Base-by-base conservation (phyloP, 2,113 vertebrate genomes). In the Stigmatopora nigra region DNA sequence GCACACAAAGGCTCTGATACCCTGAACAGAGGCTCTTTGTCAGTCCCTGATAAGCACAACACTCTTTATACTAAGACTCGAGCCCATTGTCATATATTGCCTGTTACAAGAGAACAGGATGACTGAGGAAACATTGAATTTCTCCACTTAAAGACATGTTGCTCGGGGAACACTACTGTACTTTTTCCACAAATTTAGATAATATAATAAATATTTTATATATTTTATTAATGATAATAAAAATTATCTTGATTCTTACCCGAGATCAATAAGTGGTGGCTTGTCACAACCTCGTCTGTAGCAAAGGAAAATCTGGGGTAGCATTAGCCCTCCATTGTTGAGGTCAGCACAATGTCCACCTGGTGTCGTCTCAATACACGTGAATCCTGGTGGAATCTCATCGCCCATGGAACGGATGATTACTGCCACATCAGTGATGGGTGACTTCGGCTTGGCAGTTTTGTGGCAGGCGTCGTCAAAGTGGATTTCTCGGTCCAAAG, bases 361-460 rank as follows among this genome's bases (percentile, higher is more conserved):
- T 38, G 94, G 96, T 15, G 97, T 98, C 22, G 90, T 82, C 79
- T 98, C 96, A 41, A 99, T 91, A 78, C 95, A 98, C 0, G 85
- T 89, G 78, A 92, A 98, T 12, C 95, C 95, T 4, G 83, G 90
- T 4, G 97, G 97, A 61, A 93, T 91, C 70, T 98, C 96, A 76
- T 99, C 97, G 3, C 96, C 97, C 63, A 94, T 79, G 17, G 96
- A 98, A 76, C 92, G 97, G 71, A 96, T 93, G 67, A 99, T 92
- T 72, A 99, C 92, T 10, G 93, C 91, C 72, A 99, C 92, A 35
- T 99, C 97, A 5, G 95, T 99, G 84, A 99, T 92, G 64, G 97
- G 97, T 3, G 94, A 94, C 88, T 93, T 94, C 0, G 93, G 94
- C 78, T 89, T 94, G 60, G 94, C 93, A 4, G 76, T 92, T 88